phyloP scores from a whole-genome alignment of 2,113 vertebrate genomes.

The Grallaria varia region DNA sequence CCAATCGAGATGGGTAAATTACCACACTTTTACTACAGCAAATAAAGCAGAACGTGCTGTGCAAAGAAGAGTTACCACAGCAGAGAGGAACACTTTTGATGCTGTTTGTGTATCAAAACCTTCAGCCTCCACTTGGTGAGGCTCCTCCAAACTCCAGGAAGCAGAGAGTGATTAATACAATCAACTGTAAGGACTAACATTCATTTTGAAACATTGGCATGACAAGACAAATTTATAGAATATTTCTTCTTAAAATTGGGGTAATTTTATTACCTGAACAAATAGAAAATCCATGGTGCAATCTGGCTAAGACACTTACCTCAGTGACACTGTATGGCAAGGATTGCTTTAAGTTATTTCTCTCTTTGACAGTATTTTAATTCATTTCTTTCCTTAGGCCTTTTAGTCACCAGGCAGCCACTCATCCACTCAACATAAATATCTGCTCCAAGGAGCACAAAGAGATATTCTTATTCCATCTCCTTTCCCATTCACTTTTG shows the following conservation, averaged over 20 bases:
- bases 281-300: background rate
- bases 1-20: background rate
- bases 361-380: background rate
- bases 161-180: background rate
- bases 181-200: background rate
- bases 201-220: background rate
- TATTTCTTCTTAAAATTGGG: background rate
- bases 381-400: background rate
- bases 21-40: background rate
- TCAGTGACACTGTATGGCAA: background rate
- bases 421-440: background rate
- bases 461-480: background rate
- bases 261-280: background rate
- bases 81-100: accelerated
- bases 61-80: background rate
- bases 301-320: background rate
- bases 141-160: background rate
- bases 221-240: background rate
- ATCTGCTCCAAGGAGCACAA: background rate
- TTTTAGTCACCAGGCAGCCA: background rate
- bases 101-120: background rate
- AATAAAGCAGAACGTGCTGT: background rate
- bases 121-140: background rate
- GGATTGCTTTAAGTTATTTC: background rate
- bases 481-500: background rate